phyloP scores from a whole-genome alignment of 2,797 vertebrate species.

The Anguilla pacifica region DNA sequence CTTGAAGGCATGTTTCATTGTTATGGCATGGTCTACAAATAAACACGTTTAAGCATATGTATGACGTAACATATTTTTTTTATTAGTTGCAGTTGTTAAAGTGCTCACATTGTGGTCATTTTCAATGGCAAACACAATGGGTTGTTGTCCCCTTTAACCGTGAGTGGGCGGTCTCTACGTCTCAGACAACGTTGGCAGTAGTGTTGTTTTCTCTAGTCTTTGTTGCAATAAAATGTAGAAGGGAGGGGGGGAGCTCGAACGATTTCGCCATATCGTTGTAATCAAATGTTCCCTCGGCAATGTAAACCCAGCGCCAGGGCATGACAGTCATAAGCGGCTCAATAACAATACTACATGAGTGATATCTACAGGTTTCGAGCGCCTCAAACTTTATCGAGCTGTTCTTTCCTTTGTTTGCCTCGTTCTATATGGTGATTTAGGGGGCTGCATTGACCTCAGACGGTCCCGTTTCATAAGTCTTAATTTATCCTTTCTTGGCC shows the following conservation, averaged over 20 bases:
- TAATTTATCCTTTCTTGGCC: neutral
- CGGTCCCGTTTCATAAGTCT: neutral
- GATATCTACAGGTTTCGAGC: neutral
- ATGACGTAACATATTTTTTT: neutral
- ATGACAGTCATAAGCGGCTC: neutral
- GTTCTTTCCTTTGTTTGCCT: neutral
- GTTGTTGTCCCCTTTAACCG: neutral
- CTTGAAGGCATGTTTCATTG: neutral
- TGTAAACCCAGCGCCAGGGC: neutral
- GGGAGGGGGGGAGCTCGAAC: neutral
- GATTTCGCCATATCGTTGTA: neutral
- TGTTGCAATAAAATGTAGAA: neutral
- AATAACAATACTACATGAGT: neutral
- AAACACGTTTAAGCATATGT: neutral
- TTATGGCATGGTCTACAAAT: neutral
- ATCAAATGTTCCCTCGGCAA: neutral
- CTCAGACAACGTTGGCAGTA: neutral
- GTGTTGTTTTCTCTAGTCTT: neutral
- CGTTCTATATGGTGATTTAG: neutral
- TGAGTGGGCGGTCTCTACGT: neutral
- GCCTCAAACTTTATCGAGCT: neutral
- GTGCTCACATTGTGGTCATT: neutral
- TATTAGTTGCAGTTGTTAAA: neutral
- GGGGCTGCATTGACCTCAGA: neutral
- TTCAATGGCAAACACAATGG: neutral